These are phyloP conservation scores for Gadopsis marmoratus DNA, from an alignment of 2,797 vertebrate species.

Conservation along the genomic window DNA sequence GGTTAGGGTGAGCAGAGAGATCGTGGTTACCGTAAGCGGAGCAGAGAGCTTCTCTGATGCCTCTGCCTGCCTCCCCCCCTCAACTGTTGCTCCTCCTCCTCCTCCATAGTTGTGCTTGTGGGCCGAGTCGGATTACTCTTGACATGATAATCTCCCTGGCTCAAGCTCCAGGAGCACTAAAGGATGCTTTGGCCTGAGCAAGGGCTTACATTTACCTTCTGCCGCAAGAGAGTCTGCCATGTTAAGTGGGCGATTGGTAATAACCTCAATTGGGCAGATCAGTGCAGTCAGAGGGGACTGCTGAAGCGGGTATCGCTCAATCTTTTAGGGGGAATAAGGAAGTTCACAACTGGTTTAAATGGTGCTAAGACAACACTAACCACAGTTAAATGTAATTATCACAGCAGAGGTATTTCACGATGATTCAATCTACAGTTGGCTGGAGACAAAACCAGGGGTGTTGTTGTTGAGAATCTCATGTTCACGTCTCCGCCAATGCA, in stretches of 20 bases:
- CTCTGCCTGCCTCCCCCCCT: slow-evolving; percentile 72
- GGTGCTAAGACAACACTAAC: slow-evolving; percentile 57
- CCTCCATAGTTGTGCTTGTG: slow-evolving; percentile 81
- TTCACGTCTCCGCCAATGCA: slow-evolving; percentile 70
- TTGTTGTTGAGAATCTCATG: slow-evolving; percentile 70
- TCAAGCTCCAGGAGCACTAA: slow-evolving; percentile 78
- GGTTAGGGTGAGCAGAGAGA: slow-evolving; percentile 74
- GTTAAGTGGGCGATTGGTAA: slow-evolving; percentile 73
- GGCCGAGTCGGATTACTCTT: slow-evolving; percentile 84
- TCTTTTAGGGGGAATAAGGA: slow-evolving; percentile 76
- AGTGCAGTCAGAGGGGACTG: slow-evolving; percentile 45
- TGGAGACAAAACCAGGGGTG: slow-evolving; percentile 62
- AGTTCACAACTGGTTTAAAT: slow-evolving; percentile 74
- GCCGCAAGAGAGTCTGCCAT: slow-evolving; percentile 73
- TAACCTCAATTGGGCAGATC: slow-evolving; percentile 66
- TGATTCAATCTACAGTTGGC: slow-evolving; percentile 66
- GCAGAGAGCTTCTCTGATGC: slow-evolving; percentile 79
- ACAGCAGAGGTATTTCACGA: slow-evolving; percentile 64
- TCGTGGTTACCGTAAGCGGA: slow-evolving; percentile 74
- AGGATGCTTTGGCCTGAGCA: slow-evolving; percentile 83
- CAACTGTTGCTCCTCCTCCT: slow-evolving; percentile 85
- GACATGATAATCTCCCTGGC: slow-evolving; percentile 85
- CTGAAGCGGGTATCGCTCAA: slow-evolving; percentile 62
- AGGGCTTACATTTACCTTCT: slow-evolving; percentile 83
- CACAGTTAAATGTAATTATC: slow-evolving; percentile 64